These are phyloP conservation scores for Martes flavigula DNA, from an alignment of 2,797 vertebrate genomes.

Conservation along the genomic window DNA sequence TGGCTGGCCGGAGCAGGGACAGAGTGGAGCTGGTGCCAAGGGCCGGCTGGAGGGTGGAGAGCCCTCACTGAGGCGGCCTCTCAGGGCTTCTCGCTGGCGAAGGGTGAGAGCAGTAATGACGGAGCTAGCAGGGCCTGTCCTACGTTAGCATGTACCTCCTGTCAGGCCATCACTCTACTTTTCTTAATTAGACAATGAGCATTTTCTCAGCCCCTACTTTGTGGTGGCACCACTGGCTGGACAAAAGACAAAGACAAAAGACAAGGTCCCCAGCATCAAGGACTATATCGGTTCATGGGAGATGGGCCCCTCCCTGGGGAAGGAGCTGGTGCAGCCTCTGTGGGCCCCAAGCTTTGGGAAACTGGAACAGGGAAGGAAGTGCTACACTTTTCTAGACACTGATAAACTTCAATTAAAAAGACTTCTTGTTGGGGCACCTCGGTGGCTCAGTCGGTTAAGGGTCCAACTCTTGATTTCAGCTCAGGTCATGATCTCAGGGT, in stretches of 20 bases:
- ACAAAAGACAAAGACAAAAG: background rate
- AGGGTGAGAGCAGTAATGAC: accelerated
- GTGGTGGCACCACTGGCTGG: background rate
- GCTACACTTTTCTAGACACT: background rate
- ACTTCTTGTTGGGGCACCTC: background rate
- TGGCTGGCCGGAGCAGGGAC: background rate
- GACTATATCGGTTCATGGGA: background rate
- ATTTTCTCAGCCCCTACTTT: background rate
- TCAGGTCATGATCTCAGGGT: no score
- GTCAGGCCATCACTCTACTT: background rate
- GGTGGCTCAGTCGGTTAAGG: background rate
- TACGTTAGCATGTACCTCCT: background rate
- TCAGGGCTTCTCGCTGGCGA: background rate
- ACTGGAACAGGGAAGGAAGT: accelerated
- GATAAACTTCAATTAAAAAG: background rate
- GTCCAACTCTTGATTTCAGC: background rate
- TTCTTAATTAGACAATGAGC: background rate
- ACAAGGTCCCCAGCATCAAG: background rate
- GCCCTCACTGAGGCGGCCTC: background rate
- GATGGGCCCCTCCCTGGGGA: no score
- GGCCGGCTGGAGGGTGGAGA: accelerated
- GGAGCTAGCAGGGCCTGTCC: background rate
- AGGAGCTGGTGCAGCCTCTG: background rate
- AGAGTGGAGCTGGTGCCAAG: background rate
- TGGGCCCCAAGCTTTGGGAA: background rate